phyloP scores from a whole-genome alignment of 2,113 vertebrate genomes.

The Erythrocercus mccallii region DNA sequence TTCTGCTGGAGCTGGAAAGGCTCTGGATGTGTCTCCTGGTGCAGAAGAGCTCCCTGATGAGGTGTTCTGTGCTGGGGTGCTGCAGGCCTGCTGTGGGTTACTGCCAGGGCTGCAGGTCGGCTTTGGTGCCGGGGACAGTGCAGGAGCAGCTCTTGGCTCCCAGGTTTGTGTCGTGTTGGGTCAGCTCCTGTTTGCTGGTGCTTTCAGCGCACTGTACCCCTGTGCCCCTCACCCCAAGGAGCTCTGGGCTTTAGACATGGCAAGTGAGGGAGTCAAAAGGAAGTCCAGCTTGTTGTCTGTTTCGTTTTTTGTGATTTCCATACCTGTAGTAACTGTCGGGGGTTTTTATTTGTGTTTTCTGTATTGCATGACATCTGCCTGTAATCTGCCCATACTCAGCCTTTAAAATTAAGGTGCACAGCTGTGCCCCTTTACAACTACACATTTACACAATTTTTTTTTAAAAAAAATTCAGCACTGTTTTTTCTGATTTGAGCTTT shows the following conservation, averaged over 20 bases:
- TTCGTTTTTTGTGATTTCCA: neutral
- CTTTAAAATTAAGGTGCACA: neutral
- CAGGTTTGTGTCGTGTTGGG: rapidly evolving
- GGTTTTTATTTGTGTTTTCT: neutral
- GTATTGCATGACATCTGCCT: neutral
- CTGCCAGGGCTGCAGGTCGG: rapidly evolving
- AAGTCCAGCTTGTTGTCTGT: neutral
- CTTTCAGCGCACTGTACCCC: neutral
- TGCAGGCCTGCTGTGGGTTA: rapidly evolving
- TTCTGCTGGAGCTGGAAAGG: neutral
- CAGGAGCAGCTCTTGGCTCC: neutral
- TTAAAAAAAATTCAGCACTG: no score
- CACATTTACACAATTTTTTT: neutral
- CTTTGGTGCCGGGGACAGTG: neutral
- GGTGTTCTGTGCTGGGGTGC: neutral
- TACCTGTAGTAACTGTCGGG: neutral
- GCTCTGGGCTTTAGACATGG: rapidly evolving
- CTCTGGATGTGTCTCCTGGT: neutral
- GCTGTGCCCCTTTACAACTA: neutral
- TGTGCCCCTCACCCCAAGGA: neutral
- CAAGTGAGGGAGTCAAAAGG: neutral
- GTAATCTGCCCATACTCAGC: rapidly evolving
- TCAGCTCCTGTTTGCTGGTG: neutral
- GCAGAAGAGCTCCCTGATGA: rapidly evolving
- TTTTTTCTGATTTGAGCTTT: neutral